phyloP scores from a whole-genome alignment of 2,797 vertebrate species.

The Enteromius fasciolatus region DNA sequence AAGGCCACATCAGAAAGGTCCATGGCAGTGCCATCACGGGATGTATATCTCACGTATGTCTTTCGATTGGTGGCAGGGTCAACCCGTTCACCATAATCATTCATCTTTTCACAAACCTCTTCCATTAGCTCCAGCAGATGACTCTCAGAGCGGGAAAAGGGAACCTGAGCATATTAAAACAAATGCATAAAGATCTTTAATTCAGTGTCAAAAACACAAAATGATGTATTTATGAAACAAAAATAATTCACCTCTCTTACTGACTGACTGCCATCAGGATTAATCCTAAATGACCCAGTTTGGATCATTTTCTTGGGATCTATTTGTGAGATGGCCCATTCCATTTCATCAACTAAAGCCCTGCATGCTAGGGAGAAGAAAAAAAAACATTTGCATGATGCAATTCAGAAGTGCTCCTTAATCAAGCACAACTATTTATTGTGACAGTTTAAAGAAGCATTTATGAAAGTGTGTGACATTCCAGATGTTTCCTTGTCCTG shows the following conservation, averaged over 20 bases:
- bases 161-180: slow-evolving; percentile 78
- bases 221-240: neutral
- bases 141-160: slow-evolving; percentile 90
- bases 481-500: neutral
- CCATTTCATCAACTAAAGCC: slow-evolving; percentile 94
- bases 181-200: neutral
- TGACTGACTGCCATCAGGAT: slow-evolving; percentile 95
- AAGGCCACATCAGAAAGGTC: slow-evolving; percentile 85
- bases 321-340: slow-evolving; percentile 90
- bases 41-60: slow-evolving; percentile 82
- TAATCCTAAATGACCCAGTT: slow-evolving; percentile 94
- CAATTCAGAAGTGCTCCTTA: neutral
- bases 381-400: neutral
- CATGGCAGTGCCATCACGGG: slow-evolving; percentile 81
- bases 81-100: slow-evolving; percentile 86
- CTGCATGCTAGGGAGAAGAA: slow-evolving; percentile 82
- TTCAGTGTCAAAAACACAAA: neutral
- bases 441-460: neutral
- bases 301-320: slow-evolving; percentile 95
- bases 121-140: slow-evolving; percentile 94
- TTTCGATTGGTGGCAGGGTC: slow-evolving; percentile 84
- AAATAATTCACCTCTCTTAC: slow-evolving; percentile 84
- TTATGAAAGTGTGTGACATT: neutral
- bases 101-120: slow-evolving; percentile 90
- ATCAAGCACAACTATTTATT: neutral